A percentile compares a stretch with the other conserved stretches of the same genome.
These are phyloP conservation scores for Macrobrachium nipponense DNA, from an alignment of 1,140 invertebrate genomes.

Conservation along the genomic window DNA sequence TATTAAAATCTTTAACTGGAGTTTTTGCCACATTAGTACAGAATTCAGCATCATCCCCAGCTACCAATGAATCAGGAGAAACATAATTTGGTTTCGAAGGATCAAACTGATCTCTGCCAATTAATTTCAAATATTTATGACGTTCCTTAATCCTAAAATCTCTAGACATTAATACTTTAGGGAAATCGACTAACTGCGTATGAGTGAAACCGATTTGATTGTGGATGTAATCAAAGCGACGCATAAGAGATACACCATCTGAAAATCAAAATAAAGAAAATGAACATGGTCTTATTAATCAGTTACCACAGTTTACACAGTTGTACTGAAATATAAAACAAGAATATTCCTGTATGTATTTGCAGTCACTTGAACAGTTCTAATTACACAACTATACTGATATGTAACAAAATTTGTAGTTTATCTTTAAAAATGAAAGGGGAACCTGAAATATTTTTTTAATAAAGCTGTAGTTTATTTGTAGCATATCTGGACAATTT, in stretches of 20 bases:
- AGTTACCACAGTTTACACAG: not conserved
- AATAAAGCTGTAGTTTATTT: too few relatives aligned
- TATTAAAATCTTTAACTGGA: conserved; percentile 34
- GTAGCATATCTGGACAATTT: too few relatives aligned
- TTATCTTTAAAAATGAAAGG: too few relatives aligned
- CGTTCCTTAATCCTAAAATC: conserved; percentile 46
- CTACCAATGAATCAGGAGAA: conserved; percentile 23
- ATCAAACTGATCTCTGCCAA: conserved; percentile 33
- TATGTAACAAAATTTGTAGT: too few relatives aligned
- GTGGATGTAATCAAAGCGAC: conserved; percentile 33
- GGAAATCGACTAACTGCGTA: conserved; percentile 29
- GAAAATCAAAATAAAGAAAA: not conserved
- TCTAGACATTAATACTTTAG: conserved; percentile 28
- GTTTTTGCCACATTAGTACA: conserved; percentile 30
- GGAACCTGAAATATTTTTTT: too few relatives aligned
- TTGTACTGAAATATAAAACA: not conserved
- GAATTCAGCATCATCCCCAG: conserved; percentile 24
- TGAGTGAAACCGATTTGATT: conserved; percentile 46
- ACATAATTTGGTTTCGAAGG: conserved; percentile 39
- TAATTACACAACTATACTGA: too few relatives aligned
- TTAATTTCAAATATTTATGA: conserved; percentile 26
- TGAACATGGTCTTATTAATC: not conserved
- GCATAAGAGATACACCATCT: conserved; percentile 39
- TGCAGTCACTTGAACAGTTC: too few relatives aligned
- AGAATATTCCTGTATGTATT: not conserved